These are phyloP conservation scores for Halcyon leucocephala DNA, from an alignment of 2,797 vertebrate species.

Conservation along the genomic window DNA sequence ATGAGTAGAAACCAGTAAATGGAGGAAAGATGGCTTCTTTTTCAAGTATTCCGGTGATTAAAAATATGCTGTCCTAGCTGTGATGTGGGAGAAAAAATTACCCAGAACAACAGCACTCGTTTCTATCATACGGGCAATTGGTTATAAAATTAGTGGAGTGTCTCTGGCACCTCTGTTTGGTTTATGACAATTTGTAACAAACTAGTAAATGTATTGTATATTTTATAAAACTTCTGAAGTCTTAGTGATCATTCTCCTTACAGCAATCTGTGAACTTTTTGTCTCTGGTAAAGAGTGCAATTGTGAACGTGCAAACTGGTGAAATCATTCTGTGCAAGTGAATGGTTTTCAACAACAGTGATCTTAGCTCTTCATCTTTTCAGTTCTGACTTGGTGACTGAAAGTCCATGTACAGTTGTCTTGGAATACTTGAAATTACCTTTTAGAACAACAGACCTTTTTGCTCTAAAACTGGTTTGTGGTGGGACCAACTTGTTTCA, in stretches of 20 bases:
- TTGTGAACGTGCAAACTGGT: background rate
- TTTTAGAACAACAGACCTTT: slow-evolving; percentile 47
- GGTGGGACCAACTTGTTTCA: background rate
- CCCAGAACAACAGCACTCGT: background rate
- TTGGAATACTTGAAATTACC: slow-evolving; percentile 3
- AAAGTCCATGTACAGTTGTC: background rate
- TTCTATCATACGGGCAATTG: background rate
- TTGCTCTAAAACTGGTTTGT: slow-evolving; percentile 47
- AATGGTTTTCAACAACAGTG: background rate
- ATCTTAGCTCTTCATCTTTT: background rate
- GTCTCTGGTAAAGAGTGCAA: background rate
- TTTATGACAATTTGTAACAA: background rate
- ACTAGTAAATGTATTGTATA: background rate
- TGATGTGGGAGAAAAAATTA: background rate
- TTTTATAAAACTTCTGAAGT: background rate
- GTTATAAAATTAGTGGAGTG: background rate
- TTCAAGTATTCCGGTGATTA: background rate
- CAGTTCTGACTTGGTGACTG: slow-evolving; percentile 4
- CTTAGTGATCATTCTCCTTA: background rate
- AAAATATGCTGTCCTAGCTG: background rate
- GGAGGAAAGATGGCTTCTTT: background rate
- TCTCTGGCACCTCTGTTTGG: background rate
- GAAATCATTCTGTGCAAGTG: background rate
- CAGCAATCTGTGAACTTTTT: background rate
- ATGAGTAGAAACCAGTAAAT: background rate